These are phyloP conservation scores for Varroa destructor DNA, from an alignment of 1,140 invertebrate genomes.

Conservation along the genomic window DNA sequence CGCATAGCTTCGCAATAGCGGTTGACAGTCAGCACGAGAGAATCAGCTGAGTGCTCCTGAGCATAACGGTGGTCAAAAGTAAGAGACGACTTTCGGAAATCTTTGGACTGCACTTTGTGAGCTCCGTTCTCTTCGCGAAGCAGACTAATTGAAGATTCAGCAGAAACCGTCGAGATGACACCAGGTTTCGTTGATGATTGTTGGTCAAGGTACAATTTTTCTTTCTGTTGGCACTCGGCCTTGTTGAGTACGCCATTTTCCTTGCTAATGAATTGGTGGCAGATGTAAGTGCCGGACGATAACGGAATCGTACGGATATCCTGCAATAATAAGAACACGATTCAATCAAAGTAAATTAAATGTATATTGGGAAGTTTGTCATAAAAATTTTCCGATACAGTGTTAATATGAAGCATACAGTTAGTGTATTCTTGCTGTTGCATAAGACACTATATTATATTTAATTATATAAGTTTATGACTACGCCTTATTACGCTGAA, in stretches of 20 bases:
- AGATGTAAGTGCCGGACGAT: background rate
- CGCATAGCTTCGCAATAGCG: slow-evolving; percentile 15
- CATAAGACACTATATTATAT: no score
- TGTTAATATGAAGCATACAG: no score
- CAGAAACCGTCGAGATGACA: background rate
- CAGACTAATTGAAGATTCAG: background rate
- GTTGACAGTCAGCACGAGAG: slow-evolving; percentile 5
- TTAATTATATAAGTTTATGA: no score
- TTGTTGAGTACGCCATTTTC: background rate
- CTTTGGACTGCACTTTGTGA: background rate
- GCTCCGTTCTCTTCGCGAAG: slow-evolving; percentile 5
- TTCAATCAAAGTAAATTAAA: background rate
- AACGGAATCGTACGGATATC: slow-evolving; percentile 13
- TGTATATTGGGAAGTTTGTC: background rate
- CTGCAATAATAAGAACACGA: background rate
- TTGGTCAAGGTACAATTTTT: background rate
- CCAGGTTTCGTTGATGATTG: slow-evolving; percentile 1
- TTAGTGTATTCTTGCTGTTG: no score
- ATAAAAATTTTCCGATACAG: no score
- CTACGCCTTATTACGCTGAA: no score
- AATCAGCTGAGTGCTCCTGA: background rate
- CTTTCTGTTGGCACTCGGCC: slow-evolving; percentile 18
- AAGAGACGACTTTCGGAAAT: background rate
- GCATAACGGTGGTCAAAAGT: slow-evolving; percentile 3
- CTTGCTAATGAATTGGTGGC: slow-evolving; percentile 8